Evolutionary conservation across 2,888 invertebrate genomes (phyloP).

Genomic region (Tolmerus cingulatus): DNA sequence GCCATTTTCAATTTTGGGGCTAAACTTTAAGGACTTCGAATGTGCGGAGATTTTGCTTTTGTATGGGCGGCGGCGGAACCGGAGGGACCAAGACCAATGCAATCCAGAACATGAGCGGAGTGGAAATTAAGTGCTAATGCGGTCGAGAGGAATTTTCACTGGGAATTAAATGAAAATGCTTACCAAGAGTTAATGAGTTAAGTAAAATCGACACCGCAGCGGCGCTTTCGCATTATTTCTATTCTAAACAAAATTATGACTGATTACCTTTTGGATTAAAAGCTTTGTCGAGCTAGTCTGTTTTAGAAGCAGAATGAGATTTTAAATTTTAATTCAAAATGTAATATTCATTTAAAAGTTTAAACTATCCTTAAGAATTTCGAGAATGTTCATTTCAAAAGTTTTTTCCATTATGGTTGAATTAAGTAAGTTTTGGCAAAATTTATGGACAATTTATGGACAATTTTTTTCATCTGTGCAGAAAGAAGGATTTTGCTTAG

Average conservation of each 20-base stretch:
- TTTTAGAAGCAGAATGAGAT: not conserved
- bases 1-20: constrained; percentile 26
- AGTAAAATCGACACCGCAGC: not conserved
- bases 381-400: too few species aligned
- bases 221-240: not conserved
- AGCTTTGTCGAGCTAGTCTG: not conserved
- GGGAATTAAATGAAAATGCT: constrained; percentile 28
- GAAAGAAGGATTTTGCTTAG: too few species aligned
- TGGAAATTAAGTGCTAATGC: constrained; percentile 29
- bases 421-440: too few species aligned
- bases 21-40: not conserved
- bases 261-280: not conserved
- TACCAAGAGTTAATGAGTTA: not conserved
- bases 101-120: not conserved
- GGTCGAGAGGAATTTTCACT: not conserved
- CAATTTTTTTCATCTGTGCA: too few species aligned
- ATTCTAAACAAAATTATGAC: not conserved
- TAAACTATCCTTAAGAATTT: too few species aligned
- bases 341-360: not conserved
- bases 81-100: not conserved
- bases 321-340: not conserved
- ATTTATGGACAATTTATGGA: too few species aligned
- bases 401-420: too few species aligned
- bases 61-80: not conserved
- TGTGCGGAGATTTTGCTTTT: constrained; percentile 1